Evolutionary conservation across 2,888 invertebrate species (phyloP).

Genomic region (Temnothorax ravouxi): DNA sequence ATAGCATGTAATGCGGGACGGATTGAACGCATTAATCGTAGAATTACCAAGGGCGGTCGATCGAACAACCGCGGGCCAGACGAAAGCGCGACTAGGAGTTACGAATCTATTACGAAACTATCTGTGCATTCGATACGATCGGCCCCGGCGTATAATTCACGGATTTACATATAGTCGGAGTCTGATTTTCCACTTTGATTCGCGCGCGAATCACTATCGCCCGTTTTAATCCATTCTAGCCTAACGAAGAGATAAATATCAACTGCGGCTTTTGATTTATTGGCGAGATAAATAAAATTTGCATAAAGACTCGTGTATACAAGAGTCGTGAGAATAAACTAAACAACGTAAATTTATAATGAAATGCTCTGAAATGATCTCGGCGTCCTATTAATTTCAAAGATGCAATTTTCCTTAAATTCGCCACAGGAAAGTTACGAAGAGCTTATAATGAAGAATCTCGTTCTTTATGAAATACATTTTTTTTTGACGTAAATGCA

Average conservation of each 20-base stretch:
- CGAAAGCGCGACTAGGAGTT: constrained; percentile 56
- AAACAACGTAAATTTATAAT: background rate
- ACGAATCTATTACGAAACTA: constrained; percentile 59
- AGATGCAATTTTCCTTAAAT: background rate
- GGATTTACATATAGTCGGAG: constrained; percentile 55
- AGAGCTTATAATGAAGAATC: too few species aligned
- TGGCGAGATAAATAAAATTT: background rate
- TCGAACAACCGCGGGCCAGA: constrained; percentile 49
- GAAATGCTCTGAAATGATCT: background rate
- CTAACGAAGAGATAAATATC: constrained; percentile 3
- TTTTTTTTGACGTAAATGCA: constrained; percentile 3
- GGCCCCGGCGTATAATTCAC: constrained; percentile 50
- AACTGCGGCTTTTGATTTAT: constrained; percentile 9
- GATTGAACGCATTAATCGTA: constrained; percentile 56
- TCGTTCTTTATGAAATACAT: background rate
- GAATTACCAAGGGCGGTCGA: constrained; percentile 56
- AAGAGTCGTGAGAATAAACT: background rate
- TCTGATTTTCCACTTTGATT: constrained; percentile 51
- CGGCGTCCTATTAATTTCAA: background rate
- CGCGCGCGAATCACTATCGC: constrained; percentile 50
- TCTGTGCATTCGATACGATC: constrained; percentile 55
- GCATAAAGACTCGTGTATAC: background rate
- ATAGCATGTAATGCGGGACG: constrained; percentile 52
- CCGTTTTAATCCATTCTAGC: constrained; percentile 22
- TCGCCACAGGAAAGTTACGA: background rate